phyloP scores from a whole-genome alignment of 92 coral and sea anemone species.

The Parazoanthus swiftii region DNA sequence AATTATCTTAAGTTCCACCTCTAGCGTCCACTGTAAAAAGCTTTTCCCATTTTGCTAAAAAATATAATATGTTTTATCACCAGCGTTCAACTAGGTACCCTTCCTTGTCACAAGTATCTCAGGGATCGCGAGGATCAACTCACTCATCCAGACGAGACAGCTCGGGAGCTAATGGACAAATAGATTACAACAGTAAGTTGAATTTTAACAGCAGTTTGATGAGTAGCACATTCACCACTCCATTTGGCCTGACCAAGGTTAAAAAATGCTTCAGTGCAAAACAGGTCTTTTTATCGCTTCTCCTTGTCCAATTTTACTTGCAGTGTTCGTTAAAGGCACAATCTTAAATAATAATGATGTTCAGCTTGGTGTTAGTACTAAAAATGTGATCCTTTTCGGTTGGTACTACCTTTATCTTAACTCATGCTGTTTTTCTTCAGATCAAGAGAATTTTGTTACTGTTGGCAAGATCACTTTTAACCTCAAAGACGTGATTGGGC shows the following conservation, averaged over 20 bases:
- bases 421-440: conserved; percentile 20
- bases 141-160: conserved; percentile 47
- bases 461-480: conserved; percentile 96
- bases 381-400: no score
- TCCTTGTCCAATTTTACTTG: no score
- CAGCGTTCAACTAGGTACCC: conserved; percentile 81
- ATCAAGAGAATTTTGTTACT: conserved; percentile 32
- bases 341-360: no score
- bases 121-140: conserved; percentile 61
- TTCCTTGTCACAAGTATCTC: conserved; percentile 60
- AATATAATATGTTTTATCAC: background rate
- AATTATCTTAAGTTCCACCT: no score
- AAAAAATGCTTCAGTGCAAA: no score
- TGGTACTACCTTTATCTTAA: no score
- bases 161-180: conserved; percentile 3
- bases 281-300: no score
- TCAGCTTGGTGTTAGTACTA: no score
- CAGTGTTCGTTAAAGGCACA: no score
- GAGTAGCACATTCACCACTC: no score
- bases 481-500: conserved; percentile 88
- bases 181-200: conserved; percentile 32
- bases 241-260: no score
- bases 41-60: background rate
- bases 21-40: background rate
- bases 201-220: background rate